Evolutionary conservation across 2,113 vertebrate genomes (phyloP), one percentile per base, ranked within the genome.

Genomic region (Camelus dromedarius): DNA sequence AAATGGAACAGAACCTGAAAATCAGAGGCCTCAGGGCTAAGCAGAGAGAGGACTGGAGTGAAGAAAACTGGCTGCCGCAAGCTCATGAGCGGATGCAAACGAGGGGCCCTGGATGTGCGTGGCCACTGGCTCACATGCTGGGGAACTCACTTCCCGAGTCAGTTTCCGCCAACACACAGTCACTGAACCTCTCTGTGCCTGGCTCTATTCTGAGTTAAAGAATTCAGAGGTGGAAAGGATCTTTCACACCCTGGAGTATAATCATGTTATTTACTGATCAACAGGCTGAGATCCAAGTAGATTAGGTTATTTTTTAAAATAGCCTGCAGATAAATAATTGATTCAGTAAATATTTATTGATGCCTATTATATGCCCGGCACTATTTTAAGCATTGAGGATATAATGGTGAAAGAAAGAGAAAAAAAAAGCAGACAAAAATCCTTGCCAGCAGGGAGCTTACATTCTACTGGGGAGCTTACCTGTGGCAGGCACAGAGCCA

Each of bases 1-100:
- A 84, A 50, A 80, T 26, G 81, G 83, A 97, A 90, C 80, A 95
- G 96, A 93, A 92, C 81, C 67, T 19, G 2, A 91, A 86, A 94
- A 88, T 54, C 32, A 94, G 56, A 93, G 66, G 80, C 66, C 85
- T 67, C 83, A 90, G 67, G 93, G 56, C 76, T 84, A 76, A 86
- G 94, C 3, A 35, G 50, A 86, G 76, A 76, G 38, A 92, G 15
- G 62, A 26, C 52, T 5, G 1, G 32, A 76, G 13, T 22, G 62
- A 93, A 75, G 46, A 94, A 91, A 96, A 75, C 64, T 60, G 24
- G 52, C 52, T 75, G 38, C 42, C 5, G 19, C 48, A 70, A 66
- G 22, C 73, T 30, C 12, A 50, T 14, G 48, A 93, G 32, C 54
- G 6, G 6, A 2, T 52, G 60, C 35, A 76, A 48, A 54, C 5